Base-by-base conservation (phyloP, 2,797 vertebrate genomes). In the Spondyliosoma cantharus region DNA sequence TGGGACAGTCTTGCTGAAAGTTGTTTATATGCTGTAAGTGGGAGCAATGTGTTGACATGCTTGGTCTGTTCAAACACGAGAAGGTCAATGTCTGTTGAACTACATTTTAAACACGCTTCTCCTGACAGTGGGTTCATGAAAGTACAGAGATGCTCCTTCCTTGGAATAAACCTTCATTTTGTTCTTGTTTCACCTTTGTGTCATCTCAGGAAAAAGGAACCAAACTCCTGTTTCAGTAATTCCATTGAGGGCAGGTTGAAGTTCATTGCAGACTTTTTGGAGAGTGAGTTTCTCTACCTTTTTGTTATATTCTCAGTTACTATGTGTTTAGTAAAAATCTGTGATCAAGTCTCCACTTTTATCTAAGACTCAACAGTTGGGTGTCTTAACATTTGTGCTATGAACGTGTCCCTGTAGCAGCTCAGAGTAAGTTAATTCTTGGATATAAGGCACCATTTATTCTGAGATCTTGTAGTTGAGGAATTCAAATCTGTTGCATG, bases 1-100 rank as follows among this genome's bases (percentile, higher is more conserved):
- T 83, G 96, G 97, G 13, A 43, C 53, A 0, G 1, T 95, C 66
- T 92, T 99, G 24, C 46, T 97, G 59, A 95, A 93, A 86, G 92
- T 98, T 49, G 94, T 97, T 61, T 79, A 90, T 49, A 91, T 90
- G 84, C 83, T 97, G 97, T 98, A 82, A 98, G 97, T 97, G 76
- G 48, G 15, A 75, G 7, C 3, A 17, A 11, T 71, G 32, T 78
- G 58, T 69, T 43, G 7, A 52, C 43, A 65, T 25, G 17, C 2
- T 17, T 70, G 5, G 1, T 5, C 45, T 22, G 7, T 74, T 50
- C 63, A 71, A 65, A 74, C 72, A 59, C 17, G 3, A 19, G 11
- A n/a, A 1, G 2, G 46, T 45, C 48, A 15, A 9, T 59, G 67
- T 32, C 2, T 57, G 3, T 25, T 52, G 17, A 52, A 19, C 22